Base-by-base conservation (phyloP, 2,797 vertebrate genomes). In the Spinus pinus region DNA sequence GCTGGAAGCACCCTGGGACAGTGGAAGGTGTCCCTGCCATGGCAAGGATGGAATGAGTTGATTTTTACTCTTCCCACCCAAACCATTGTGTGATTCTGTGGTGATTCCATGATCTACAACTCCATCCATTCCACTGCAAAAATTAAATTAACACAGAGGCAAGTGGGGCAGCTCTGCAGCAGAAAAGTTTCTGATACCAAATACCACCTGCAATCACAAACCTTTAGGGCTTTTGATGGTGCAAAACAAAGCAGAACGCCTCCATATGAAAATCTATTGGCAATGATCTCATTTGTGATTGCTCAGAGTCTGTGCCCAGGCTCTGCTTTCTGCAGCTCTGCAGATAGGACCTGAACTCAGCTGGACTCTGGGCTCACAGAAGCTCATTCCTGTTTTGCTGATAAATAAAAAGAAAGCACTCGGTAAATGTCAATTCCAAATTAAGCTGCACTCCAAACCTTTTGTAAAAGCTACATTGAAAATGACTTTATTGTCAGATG, bases 361-460 rank as follows among this genome's bases (percentile, higher is more conserved):
- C 30, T 54, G 56, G 86, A 19, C 60, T 57, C 57, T 0, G 21
- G 75, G 65, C 44, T 90, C 75, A 17, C n/a, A 69, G 35, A 16
- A 67, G 19, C 49, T 78, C 74, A 41, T 30, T 67, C 39, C 19
- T 65, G 19, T 69, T 95, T 41, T 54, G 53, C 88, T 95, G 94
- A 96, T 92, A 89, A 97, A 88, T 58, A 72, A 35, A n/a, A 27
- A 20, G 0, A 27, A 57, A 57, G 2, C 39, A 10, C 35, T 69
- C 17, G 46, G 75, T 69, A 95, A 97, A 97, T 95, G 95, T 88
- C 92, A 96, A 35, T 81, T 75, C 42, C 54, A 81, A 96, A 93
- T 94, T 93, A 95, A 92, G 78, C 37, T 35, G 31, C 69, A 22
- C 72, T 90, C 60, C 46, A 58, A 82, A 57, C 47, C 86, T 94